Conservation (phyloP, 2,113 vertebrate species). For the Aegotheles bennettii region DNA sequence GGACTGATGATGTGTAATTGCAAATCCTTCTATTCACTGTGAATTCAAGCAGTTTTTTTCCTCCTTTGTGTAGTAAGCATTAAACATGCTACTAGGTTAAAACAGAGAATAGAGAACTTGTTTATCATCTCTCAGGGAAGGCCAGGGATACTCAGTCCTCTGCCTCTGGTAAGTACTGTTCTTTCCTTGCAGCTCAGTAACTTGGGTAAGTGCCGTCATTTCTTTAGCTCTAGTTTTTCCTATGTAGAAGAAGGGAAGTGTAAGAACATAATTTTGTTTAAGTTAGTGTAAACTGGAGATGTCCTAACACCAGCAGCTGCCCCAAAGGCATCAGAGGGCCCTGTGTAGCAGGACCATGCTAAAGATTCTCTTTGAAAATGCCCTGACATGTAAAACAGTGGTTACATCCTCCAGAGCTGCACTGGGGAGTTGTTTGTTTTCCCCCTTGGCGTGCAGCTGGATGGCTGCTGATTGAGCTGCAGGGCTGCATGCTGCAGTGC, state of each 20-base stretch:
- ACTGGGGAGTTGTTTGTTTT: not conserved
- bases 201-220: not conserved
- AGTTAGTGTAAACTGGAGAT: not conserved
- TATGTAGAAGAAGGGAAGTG: not conserved
- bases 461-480: not conserved
- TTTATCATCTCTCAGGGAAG: not conserved
- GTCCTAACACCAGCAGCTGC: not conserved
- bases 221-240: not conserved
- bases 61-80: not conserved
- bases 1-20: not conserved
- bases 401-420: not conserved
- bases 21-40: not conserved
- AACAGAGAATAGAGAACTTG: not conserved
- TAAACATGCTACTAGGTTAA: not conserved
- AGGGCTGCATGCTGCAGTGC: not conserved
- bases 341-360: accelerated
- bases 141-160: not conserved
- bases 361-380: not conserved
- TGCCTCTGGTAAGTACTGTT: not conserved
- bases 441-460: not conserved
- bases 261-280: not conserved
- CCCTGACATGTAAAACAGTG: accelerated
- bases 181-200: not conserved
- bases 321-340: not conserved
- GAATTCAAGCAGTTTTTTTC: not conserved